Conservation (phyloP, 2,888 invertebrate genomes). For the Trichacis sp. region DNA sequence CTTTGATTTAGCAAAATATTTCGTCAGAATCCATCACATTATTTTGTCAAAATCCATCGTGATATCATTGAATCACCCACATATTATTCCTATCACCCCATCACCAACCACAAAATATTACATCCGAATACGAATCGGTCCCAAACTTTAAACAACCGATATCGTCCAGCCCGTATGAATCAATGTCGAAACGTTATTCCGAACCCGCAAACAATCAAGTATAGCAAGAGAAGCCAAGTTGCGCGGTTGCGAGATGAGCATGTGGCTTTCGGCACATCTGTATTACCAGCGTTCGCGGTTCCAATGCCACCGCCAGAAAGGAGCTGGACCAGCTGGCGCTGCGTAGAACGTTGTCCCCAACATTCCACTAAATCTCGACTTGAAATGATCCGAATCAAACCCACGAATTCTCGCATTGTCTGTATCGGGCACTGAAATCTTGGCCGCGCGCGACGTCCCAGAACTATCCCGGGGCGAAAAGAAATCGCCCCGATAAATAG, state of each 20-base stretch:
- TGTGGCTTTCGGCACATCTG: constrained; percentile 53
- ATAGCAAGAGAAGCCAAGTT: constrained; percentile 40
- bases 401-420: neutral
- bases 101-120: too few relatives aligned
- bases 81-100: too few relatives aligned
- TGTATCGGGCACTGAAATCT: neutral
- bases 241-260: constrained; percentile 45
- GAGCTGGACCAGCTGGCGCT: constrained; percentile 45
- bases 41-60: too few relatives aligned
- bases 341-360: too few relatives aligned
- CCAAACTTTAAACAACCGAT: neutral
- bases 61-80: too few relatives aligned
- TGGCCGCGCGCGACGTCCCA: too few relatives aligned
- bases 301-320: constrained; percentile 45
- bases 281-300: constrained; percentile 50
- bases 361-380: constrained; percentile 13
- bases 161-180: constrained; percentile 11
- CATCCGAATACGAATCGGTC: neutral
- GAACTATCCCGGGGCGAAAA: too few relatives aligned
- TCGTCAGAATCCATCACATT: too few relatives aligned
- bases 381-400: constrained; percentile 4
- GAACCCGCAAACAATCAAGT: constrained; percentile 55
- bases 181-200: constrained; percentile 52
- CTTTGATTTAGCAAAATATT: too few relatives aligned
- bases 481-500: neutral